Percentiles rank a stretch among this genome's conserved stretches.
phyloP scores from a whole-genome alignment of 1,140 invertebrate genomes.

The Metaphire vulgaris region DNA sequence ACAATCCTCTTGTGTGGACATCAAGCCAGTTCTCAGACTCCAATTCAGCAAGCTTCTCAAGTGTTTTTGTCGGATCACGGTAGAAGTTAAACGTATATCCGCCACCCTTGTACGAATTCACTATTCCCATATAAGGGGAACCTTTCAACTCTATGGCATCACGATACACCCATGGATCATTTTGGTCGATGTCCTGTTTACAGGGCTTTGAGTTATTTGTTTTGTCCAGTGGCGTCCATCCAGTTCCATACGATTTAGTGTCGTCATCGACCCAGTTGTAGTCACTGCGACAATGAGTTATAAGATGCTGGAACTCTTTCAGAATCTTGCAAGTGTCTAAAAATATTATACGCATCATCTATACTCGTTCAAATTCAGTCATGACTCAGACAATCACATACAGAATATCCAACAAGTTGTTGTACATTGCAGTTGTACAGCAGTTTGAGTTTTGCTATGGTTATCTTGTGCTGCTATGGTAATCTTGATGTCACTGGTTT shows the following conservation, averaged over 20 bases:
- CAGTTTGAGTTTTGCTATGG: no score
- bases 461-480: no score
- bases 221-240: conserved; percentile 37
- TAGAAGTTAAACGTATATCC: conserved; percentile 41
- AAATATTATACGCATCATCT: conserved; percentile 6
- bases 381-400: no score
- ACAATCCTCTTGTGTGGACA: conserved; percentile 29
- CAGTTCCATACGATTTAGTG: conserved; percentile 43
- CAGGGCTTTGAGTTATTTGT: conserved; percentile 31
- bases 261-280: conserved; percentile 51
- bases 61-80: conserved; percentile 26
- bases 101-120: conserved; percentile 49
- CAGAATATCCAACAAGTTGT: no score
- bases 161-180: conserved; percentile 46
- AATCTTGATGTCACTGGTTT: no score
- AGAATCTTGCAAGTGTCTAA: conserved; percentile 46
- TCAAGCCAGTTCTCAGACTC: conserved; percentile 33
- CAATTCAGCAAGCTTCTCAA: conserved; percentile 29
- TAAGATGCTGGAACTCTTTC: conserved; percentile 32
- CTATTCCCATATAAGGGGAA: conserved; percentile 42
- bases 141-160: conserved; percentile 43
- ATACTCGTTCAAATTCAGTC: no score
- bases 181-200: conserved; percentile 7
- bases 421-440: no score
- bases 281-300: conserved; percentile 45